Conservation (phyloP, 2,888 invertebrate genomes). For the Microdon myrmicae region DNA sequence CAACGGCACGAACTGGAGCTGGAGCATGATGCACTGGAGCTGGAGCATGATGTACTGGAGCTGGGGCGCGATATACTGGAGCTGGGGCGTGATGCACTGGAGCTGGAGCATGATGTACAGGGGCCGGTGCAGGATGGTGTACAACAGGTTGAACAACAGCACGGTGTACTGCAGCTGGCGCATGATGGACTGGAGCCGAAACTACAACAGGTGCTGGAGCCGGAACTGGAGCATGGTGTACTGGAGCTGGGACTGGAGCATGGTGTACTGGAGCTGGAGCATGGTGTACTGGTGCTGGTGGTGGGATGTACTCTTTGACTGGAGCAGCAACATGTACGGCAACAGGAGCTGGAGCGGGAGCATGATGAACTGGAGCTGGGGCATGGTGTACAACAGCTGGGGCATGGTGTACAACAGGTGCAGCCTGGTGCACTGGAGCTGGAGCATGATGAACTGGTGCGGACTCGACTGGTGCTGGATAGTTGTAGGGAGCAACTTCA, state of each 20-base stretch:
- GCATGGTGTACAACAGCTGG: conserved; percentile 10
- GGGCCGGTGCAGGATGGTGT: no score
- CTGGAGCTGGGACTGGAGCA: not conserved
- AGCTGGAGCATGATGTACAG: conserved; percentile 7
- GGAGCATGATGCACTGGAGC: conserved; percentile 2
- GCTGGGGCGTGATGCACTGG: not conserved
- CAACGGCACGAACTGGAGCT: conserved; percentile 6
- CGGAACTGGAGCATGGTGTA: conserved; percentile 10
- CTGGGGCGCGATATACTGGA: not conserved
- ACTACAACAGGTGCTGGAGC: conserved; percentile 7
- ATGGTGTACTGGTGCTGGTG: conserved; percentile 6
- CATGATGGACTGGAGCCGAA: not conserved
- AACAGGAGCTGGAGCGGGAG: conserved; percentile 4
- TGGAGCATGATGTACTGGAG: not conserved
- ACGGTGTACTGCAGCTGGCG: conserved; percentile 10
- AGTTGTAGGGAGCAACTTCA: conserved; percentile 23
- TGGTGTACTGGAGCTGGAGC: conserved; percentile 6
- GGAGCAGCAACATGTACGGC: conserved; percentile 7
- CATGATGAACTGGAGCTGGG: conserved; percentile 11
- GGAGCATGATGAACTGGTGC: not conserved
- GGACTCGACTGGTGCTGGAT: conserved; percentile 20
- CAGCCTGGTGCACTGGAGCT: no score
- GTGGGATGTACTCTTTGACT: conserved; percentile 7
- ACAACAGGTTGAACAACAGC: conserved; percentile 6
- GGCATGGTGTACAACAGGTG: conserved; percentile 1